Evolutionary conservation across 2,797 vertebrate genomes (phyloP).

Genomic region (Hypotaenidia okinawae): DNA sequence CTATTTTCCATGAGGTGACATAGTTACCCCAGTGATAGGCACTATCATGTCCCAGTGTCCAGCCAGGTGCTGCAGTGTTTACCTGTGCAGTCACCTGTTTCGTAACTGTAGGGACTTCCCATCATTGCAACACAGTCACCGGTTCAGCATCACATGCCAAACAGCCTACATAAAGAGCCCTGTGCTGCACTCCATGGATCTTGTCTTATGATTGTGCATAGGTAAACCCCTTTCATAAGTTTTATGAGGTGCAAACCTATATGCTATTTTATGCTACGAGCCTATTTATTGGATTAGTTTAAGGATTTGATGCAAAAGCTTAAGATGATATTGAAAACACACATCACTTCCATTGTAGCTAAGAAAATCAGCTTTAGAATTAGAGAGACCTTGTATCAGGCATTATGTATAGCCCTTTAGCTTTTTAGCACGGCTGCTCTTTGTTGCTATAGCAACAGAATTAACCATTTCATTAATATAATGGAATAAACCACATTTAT

Average conservation of each 20-base stretch:
- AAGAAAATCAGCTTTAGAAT: constrained; percentile 85
- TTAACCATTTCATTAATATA: constrained; percentile 85
- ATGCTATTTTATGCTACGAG: constrained; percentile 63
- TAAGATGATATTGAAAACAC: constrained; percentile 79
- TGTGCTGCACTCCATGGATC: constrained; percentile 43
- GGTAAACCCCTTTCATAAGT: constrained; percentile 68
- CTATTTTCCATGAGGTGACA: background rate
- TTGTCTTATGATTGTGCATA: constrained; percentile 2
- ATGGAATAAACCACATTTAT: constrained; percentile 69
- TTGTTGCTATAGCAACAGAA: constrained; percentile 90
- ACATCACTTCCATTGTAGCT: constrained; percentile 78
- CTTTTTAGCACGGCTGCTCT: constrained; percentile 80
- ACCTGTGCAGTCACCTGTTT: background rate
- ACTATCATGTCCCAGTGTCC: background rate
- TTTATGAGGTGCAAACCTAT: constrained; percentile 65
- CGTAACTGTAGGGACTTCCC: constrained; percentile 19
- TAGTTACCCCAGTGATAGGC: background rate
- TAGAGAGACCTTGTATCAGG: constrained; percentile 82
- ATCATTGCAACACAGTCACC: background rate
- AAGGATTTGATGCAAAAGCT: constrained; percentile 77
- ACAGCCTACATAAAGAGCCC: background rate
- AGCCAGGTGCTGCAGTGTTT: background rate
- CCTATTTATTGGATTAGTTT: constrained; percentile 78
- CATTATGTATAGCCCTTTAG: constrained; percentile 84
- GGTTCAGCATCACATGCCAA: background rate